Base-by-base conservation (phyloP, 1,140 invertebrate genomes). In the Drosophila leontia region DNA sequence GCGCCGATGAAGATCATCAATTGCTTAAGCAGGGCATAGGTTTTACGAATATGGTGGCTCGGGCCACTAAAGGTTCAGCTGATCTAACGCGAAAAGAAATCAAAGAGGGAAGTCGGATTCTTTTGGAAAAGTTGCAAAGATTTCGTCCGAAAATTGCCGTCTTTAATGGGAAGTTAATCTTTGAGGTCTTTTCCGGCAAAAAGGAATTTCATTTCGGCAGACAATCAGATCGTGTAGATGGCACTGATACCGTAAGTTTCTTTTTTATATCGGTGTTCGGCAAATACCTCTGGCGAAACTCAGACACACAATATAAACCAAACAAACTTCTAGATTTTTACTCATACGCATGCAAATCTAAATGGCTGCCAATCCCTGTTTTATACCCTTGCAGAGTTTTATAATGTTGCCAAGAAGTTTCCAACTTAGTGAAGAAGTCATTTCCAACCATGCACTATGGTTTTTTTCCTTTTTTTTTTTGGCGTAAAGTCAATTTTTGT, bases 121-220 rank as follows among this genome's bases (percentile, higher is more conserved):
- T 99, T 67, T 94, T 97, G 69, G 97, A 98, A 92, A 99, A 99
- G 93, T 94, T 99, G 69, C 95, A 96, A 93, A 96, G 97, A 83
- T 99, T 97, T 94, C 96, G 96, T 88, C 98, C 98, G 60, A 99
- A 99, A 94, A 98, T 99, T 88, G 98, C 98, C 42, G 98, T 99
- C 23, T 99, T 99, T 93, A 99, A 99, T 95, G 98, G 98, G 8
- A 99, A 99, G 94, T 95, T 99, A 62, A 99, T 99, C 78, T 99
- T 99, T 94, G 98, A 99, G 94, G 97, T 99, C 23, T 99, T 99
- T 94, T 97, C 97, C 61, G 98, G 98, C 9, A 99, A 98, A 93
- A 99, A 99, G 93, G 98, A 99, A 93, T 99, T 99, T 93, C 96
- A 97, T 92, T 98, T 99, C 94, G 98, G 98, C 51, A 96, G 98